Conservation (phyloP, 1,140 invertebrate species). For the Bombus sibiricus region DNA sequence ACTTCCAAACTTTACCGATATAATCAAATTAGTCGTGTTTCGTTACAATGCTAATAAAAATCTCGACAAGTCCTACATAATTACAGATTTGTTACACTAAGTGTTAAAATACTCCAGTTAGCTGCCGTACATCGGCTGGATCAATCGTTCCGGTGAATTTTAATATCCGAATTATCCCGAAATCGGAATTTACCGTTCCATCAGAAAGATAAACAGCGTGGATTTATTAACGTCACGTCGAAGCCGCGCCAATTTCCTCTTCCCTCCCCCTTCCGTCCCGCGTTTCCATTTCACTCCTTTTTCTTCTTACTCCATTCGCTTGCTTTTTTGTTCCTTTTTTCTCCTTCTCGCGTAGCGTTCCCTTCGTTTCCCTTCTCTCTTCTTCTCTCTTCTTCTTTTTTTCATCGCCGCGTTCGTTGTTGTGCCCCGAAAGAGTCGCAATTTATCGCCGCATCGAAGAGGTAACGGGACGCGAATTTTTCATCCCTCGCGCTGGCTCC, state of each 20-base stretch:
- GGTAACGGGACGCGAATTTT: constrained; percentile 40
- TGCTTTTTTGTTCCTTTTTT: background rate
- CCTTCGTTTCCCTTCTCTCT: background rate
- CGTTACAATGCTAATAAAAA: too few species aligned
- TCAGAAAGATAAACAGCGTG: constrained; percentile 35
- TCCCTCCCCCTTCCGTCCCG: background rate
- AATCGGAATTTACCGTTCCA: constrained; percentile 23
- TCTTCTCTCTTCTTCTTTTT: background rate
- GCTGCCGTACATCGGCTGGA: background rate
- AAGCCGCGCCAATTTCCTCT: constrained; percentile 20
- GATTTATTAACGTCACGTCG: constrained; percentile 47
- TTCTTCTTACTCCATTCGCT: background rate
- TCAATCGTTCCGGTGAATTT: constrained; percentile 21
- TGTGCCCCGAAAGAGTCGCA: constrained; percentile 14
- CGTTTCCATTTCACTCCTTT: background rate
- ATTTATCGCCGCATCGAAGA: constrained; percentile 44
- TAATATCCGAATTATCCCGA: constrained; percentile 32
- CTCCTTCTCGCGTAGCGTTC: background rate
- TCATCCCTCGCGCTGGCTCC: constrained; percentile 1
- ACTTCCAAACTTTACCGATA: too few species aligned
- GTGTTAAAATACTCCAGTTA: too few species aligned
- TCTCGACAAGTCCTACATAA: too few species aligned
- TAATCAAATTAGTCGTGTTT: too few species aligned
- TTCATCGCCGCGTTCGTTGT: background rate
- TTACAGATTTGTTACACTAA: too few species aligned